Conservation (phyloP, 1,140 invertebrate species). For the Conopomorpha cramerella region DNA sequence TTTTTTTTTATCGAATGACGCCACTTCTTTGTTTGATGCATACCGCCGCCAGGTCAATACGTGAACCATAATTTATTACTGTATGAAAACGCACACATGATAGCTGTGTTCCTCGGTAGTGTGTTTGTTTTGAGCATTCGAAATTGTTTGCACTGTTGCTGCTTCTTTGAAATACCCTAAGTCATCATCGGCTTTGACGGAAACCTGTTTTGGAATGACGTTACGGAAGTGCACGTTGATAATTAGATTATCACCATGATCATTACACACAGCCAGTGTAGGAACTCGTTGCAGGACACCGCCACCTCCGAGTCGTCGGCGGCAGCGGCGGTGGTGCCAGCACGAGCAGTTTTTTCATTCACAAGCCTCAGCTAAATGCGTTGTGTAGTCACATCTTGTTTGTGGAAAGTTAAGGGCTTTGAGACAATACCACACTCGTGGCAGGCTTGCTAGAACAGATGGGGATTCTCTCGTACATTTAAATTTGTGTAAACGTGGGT, state of each 20-base stretch:
- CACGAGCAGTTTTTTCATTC: conserved; percentile 43
- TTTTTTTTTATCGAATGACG: conserved; percentile 10
- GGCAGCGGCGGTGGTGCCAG: conserved; percentile 47
- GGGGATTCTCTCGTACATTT: too few species aligned
- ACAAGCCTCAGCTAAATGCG: conserved; percentile 50
- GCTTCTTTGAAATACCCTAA: too few species aligned
- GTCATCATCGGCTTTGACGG: conserved; percentile 3
- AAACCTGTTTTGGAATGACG: conserved; percentile 33
- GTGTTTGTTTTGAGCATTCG: too few species aligned
- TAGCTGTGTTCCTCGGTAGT: too few species aligned
- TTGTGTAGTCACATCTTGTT: conserved; percentile 17
- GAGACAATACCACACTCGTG: too few species aligned
- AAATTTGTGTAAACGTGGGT: conserved; percentile 44
- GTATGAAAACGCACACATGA: too few species aligned
- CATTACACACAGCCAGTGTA: conserved; percentile 38
- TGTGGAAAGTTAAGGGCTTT: background rate
- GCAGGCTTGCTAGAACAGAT: too few species aligned
- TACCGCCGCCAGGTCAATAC: conserved; percentile 29
- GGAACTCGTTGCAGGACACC: too few species aligned
- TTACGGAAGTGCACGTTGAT: conserved; percentile 43
- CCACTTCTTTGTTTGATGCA: conserved; percentile 29
- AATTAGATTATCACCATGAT: conserved; percentile 43
- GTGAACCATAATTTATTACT: too few species aligned
- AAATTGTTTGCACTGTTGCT: too few species aligned
- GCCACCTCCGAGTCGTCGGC: too few species aligned